These are phyloP conservation scores for Clarias fuscus DNA, from an alignment of 2,797 vertebrate species.

Conservation along the genomic window DNA sequence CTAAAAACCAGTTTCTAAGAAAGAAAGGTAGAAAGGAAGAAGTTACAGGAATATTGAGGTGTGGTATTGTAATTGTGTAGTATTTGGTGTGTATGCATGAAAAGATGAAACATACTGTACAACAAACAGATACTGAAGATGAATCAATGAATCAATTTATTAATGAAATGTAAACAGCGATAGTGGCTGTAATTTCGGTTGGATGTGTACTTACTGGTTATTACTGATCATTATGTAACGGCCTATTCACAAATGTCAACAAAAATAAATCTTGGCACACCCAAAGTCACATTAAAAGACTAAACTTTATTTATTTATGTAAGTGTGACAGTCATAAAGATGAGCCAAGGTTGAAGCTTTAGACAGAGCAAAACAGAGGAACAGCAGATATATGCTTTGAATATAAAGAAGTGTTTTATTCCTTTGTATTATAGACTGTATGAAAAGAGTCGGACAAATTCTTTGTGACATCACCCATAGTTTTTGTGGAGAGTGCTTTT, in stretches of 20 bases:
- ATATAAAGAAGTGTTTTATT: background rate
- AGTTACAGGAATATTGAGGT: background rate
- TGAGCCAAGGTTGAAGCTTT: background rate
- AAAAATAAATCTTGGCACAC: background rate
- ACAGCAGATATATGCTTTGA: background rate
- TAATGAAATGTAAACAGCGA: background rate
- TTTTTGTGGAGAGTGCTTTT: no score
- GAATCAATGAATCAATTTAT: background rate
- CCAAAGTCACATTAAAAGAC: background rate
- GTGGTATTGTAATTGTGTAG: background rate
- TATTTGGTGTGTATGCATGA: background rate
- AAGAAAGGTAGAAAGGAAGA: background rate
- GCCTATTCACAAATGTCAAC: background rate
- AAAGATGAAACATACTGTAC: background rate
- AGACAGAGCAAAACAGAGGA: constrained; percentile 11
- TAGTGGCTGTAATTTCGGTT: background rate
- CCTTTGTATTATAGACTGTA: background rate
- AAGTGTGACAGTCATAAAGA: background rate
- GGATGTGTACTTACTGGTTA: background rate
- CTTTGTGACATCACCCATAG: no score
- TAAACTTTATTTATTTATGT: background rate
- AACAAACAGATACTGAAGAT: background rate
- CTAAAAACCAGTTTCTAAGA: background rate
- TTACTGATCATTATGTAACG: background rate
- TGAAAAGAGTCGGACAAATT: no score